Conservation (phyloP, 2,888 invertebrate species). For the Ichneumon xanthorius region DNA sequence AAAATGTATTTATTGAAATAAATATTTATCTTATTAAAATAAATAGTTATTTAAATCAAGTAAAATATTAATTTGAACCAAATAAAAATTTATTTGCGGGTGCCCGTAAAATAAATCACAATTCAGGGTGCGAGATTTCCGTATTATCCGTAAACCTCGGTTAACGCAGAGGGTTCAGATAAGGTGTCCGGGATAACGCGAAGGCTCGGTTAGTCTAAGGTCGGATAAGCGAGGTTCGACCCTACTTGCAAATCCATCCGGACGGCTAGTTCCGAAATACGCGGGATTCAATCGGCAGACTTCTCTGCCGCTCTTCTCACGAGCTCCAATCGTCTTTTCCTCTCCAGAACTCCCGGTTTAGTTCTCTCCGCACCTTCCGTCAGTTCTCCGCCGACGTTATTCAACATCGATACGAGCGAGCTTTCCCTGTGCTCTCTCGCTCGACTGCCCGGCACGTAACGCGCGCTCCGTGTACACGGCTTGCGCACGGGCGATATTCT, state of each 20-base stretch:
- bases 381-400: neutral
- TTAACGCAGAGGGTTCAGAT: too few relatives aligned
- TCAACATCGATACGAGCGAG: conserved; percentile 29
- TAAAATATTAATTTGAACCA: too few relatives aligned
- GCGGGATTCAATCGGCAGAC: conserved; percentile 24
- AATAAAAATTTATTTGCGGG: too few relatives aligned
- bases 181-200: too few relatives aligned
- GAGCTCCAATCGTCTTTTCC: conserved; percentile 54
- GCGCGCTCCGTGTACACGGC: neutral
- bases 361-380: conserved; percentile 55
- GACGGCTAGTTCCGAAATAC: conserved; percentile 23
- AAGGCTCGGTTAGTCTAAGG: too few relatives aligned
- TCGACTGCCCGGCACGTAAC: conserved; percentile 16
- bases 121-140: neutral
- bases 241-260: neutral
- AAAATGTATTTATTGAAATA: too few relatives aligned
- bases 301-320: conserved; percentile 19
- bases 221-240: neutral
- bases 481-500: neutral
- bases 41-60: too few relatives aligned
- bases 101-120: neutral
- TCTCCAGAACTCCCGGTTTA: neutral
- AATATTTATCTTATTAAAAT: too few relatives aligned
- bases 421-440: conserved; percentile 21
- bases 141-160: too few relatives aligned